phyloP scores from a whole-genome alignment of 1,140 invertebrate species.

The Drosophila gunungcola region DNA sequence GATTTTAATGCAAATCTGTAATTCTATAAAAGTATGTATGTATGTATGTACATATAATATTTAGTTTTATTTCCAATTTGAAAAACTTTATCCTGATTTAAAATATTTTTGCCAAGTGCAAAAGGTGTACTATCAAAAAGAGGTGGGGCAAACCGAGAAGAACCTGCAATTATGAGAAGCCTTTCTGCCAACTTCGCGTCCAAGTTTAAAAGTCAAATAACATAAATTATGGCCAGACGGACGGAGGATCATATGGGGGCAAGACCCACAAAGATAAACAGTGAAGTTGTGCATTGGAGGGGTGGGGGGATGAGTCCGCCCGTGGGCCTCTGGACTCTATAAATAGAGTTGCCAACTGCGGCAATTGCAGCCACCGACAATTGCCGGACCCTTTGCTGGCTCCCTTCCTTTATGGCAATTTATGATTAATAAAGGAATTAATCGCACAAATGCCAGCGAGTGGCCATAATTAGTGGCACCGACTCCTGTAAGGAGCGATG shows the following conservation, averaged over 20 bases:
- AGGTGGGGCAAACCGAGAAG: not conserved
- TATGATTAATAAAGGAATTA: slow-evolving; percentile 72
- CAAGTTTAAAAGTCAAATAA: slow-evolving; percentile 75
- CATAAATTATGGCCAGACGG: slow-evolving; percentile 72
- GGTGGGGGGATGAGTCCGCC: slow-evolving; percentile 3
- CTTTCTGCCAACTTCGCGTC: slow-evolving; percentile 27
- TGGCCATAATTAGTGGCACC: slow-evolving; percentile 31
- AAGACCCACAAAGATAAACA: slow-evolving; percentile 9
- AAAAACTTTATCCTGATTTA: no score
- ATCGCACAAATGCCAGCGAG: slow-evolving; percentile 33
- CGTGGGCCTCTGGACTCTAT: slow-evolving; percentile 49
- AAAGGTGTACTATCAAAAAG: slow-evolving; percentile 1
- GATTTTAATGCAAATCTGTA: no score
- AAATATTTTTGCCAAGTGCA: slow-evolving; percentile 11
- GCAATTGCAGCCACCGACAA: slow-evolving; percentile 52
- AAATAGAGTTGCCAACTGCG: slow-evolving; percentile 53
- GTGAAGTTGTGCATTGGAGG: not conserved
- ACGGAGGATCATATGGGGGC: slow-evolving; percentile 36
- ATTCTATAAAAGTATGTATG: no score
- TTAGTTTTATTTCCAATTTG: not conserved
- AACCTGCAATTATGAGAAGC: slow-evolving; percentile 66
- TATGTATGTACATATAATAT: no score
- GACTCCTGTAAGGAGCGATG: slow-evolving; percentile 3
- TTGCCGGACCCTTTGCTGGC: slow-evolving; percentile 34
- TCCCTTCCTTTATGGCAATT: slow-evolving; percentile 56